A percentile compares a stretch with the other conserved stretches of the same genome.
Evolutionary conservation across 2,888 invertebrate genomes (phyloP).

Genomic region (Spatulosminthurus flaviceps): DNA sequence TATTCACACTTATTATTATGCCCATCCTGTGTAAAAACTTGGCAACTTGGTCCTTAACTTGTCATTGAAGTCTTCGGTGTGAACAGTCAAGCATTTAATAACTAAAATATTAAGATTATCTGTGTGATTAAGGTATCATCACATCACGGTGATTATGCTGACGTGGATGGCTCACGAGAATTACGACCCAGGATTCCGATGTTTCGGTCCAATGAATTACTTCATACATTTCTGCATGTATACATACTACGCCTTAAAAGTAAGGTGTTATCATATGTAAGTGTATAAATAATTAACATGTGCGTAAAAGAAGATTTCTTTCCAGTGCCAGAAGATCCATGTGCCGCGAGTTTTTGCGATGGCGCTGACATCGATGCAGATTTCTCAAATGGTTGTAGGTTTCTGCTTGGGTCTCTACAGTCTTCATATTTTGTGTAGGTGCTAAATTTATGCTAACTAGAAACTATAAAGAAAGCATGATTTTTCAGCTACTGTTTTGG

Average conservation of each 20-base stretch:
- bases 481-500: too few species aligned
- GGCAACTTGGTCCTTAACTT: too few species aligned
- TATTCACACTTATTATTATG: too few species aligned
- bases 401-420: constrained; percentile 61
- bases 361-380: constrained; percentile 60
- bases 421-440: constrained; percentile 57
- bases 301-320: neutral
- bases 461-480: too few species aligned
- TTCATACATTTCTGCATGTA: constrained; percentile 59
- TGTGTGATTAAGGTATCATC: constrained; percentile 55
- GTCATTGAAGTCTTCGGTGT: too few species aligned
- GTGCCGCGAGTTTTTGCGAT: constrained; percentile 59
- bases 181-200: constrained; percentile 57
- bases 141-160: constrained; percentile 58
- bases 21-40: too few species aligned
- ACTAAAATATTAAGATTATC: too few species aligned
- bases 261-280: too few species aligned
- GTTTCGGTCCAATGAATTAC: constrained; percentile 60
- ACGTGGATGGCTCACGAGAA: constrained; percentile 57
- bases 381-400: constrained; percentile 62
- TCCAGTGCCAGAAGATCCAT: constrained; percentile 56
- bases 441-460: neutral
- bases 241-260: constrained; percentile 54
- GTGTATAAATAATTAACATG: too few species aligned
- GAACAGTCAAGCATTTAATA: too few species aligned